Evolutionary conservation across 2,113 vertebrate species (phyloP), one percentile per base, ranked within the genome.

Genomic region (Microtus pennsylvanicus): DNA sequence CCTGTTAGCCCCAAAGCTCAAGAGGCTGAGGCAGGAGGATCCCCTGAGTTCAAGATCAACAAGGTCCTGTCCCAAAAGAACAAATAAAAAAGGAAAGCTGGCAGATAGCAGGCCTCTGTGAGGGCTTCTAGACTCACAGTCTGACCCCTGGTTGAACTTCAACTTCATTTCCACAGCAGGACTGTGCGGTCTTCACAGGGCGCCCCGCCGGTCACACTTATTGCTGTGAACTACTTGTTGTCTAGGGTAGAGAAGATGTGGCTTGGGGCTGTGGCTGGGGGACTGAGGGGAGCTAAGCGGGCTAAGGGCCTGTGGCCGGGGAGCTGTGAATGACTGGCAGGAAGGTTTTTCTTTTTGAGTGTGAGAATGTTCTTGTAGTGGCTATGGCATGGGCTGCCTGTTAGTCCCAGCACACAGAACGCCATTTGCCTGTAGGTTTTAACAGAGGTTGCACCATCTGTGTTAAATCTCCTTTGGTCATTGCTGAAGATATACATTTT

Each of bases 131-230:
- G 47, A 55, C 86, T 72, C 86, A 55, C 22, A 10, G 22, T 21
- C 45, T 17, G 45, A 55, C 33, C 67, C 13, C 11, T 5, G 47
- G 50, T 38, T n/a, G 8, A 28, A 55, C 69, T 55, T 55, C 33
- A 19, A 55, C 67, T 55, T 55, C 33, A 28, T 14, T 11, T 52
- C 33, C 30, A 52, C 30, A 87, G 45, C 30, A 83, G 22, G 13
- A 30, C 55, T 42, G 45, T 4, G 1, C 11, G 3, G 61, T 19
- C 12, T 52, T 50, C 45, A 69, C 12, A 50, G 65, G 30, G 21
- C 0, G 19, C 5, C 4, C 52, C 35, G 28, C 10, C 5, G 19
- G 4, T 30, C 38, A 65, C 26, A 10, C 21, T 61, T 42, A 19
- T 11, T 33, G 58, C 38, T 74, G 22, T 30, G 35, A 74, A 55